These are phyloP conservation scores for Idaea biselata DNA, from an alignment of 2,888 invertebrate genomes.

Conservation along the genomic window DNA sequence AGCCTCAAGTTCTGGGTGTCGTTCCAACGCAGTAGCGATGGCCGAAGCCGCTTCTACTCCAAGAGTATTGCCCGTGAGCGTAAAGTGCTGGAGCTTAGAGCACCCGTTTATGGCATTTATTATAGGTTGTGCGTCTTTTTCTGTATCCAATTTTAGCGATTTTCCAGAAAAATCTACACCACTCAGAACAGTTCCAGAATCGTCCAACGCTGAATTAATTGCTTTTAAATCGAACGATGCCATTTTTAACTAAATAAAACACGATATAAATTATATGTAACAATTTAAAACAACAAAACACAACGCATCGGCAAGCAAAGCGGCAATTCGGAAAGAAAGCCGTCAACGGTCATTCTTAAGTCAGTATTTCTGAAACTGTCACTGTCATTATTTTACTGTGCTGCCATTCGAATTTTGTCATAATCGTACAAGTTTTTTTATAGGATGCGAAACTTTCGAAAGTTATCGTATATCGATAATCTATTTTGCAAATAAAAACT, in stretches of 20 bases:
- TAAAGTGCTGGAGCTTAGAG: conserved; percentile 84
- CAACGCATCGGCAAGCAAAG: conserved; percentile 11
- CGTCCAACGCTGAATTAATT: conserved; percentile 71
- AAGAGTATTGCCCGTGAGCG: conserved; percentile 95
- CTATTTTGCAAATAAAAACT: no score
- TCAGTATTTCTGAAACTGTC: no score
- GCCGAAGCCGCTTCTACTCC: conserved; percentile 94
- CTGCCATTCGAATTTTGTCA: no score
- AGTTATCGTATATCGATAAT: no score
- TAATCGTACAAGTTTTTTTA: no score
- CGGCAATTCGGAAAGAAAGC: no score
- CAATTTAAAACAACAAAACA: conserved; percentile 31
- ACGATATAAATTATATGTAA: conserved; percentile 21
- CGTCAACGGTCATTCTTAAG: no score
- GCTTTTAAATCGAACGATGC: conserved; percentile 78
- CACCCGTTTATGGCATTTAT: conserved; percentile 88
- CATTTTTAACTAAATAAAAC: conserved; percentile 51
- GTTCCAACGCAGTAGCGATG: conserved; percentile 89
- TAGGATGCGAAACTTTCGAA: no score
- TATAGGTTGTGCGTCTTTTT: conserved; percentile 87
- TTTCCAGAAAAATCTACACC: conserved; percentile 92
- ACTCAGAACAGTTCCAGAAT: conserved; percentile 60
- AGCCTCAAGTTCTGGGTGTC: conserved; percentile 87
- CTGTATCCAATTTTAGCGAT: conserved; percentile 88
- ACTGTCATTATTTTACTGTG: no score